Evolutionary conservation across 2,888 invertebrate species (phyloP).

Genomic region (Lasioglossum morio): DNA sequence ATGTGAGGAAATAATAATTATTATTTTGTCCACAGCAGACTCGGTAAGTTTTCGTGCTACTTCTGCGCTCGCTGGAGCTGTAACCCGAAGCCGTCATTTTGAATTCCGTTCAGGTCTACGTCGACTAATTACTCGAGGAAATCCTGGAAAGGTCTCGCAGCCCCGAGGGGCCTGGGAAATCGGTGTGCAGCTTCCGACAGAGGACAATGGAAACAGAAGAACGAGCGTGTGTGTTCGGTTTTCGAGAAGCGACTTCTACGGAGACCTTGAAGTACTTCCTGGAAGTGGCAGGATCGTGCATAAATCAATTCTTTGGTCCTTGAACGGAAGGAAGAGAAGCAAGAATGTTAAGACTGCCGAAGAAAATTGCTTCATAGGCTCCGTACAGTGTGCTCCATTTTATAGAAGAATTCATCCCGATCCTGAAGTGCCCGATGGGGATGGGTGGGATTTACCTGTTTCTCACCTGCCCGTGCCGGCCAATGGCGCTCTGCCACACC

Average conservation of each 20-base stretch:
- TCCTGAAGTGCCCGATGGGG: background rate
- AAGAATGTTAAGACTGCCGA: no score
- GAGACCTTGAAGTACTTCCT: background rate
- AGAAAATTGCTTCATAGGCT: background rate
- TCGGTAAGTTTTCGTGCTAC: no score
- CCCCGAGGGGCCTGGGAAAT: conserved; percentile 24
- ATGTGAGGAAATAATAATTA: no score
- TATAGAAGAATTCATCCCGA: background rate
- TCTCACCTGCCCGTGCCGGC: conserved; percentile 26
- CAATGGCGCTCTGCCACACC: conserved; percentile 32
- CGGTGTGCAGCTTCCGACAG: conserved; percentile 15
- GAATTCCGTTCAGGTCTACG: conserved; percentile 20
- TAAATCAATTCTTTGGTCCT: background rate
- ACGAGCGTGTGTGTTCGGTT: conserved; percentile 6
- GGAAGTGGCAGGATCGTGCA: background rate
- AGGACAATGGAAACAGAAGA: conserved; percentile 23
- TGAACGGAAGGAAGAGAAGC: no score
- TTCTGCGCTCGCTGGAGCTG: background rate
- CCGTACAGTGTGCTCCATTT: no score
- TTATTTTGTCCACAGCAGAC: no score
- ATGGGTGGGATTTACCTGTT: conserved; percentile 11
- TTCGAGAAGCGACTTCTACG: background rate
- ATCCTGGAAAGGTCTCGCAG: conserved; percentile 3
- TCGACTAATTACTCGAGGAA: conserved; percentile 22
- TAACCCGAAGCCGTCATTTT: background rate